Evolutionary conservation across 2,113 vertebrate species (phyloP), one percentile per base, ranked within the genome.

Genomic region (Sorex araneus): DNA sequence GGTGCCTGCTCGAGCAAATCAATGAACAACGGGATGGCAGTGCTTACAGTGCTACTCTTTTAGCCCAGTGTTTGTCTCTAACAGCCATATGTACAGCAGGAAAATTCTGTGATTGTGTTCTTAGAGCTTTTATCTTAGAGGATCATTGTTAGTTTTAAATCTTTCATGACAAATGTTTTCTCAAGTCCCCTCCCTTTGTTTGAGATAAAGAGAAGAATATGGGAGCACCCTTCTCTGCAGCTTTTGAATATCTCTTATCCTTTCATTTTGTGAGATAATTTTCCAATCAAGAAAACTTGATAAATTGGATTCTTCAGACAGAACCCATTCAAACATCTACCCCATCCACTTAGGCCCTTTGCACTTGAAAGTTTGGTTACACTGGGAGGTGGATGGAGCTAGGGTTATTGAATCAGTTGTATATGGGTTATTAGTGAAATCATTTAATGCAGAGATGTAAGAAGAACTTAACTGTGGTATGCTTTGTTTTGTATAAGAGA

Each of bases 171-270:
- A 0, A 64, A 21, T 1, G 1, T 83, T 2, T 32, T 30, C 43
- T 36, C 16, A 40, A 40, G 28, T 1, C 6, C 1, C 0, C 8
- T 1, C 6, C 1, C 0, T 6, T 1, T 12, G 18, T 45, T 63
- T 0, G 16, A 6, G 8, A 21, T 21, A 76, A 43, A 60, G 21
- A 18, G 54, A n/a, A 84, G 21, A 36, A 21, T 3, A 34, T 19
- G 19, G 11, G 8, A 34, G 18, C 43, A 27, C 40, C 21, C 2
- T 32, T 16, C 5, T 50, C 21, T 34, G 16, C 77, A 23, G 6
- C 32, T 47, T 1, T 27, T 54, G 32, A 71, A 2, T 23, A 34
- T 50, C 13, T 36, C 1, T 23, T 9, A 30, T 12, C 12, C 6
- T 64, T 15, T 50, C n/a, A 4, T 75, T 18, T 0, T 69, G 25